These are phyloP conservation scores for Etheostoma perlongum DNA, from an alignment of 2,797 vertebrate genomes.

Conservation along the genomic window DNA sequence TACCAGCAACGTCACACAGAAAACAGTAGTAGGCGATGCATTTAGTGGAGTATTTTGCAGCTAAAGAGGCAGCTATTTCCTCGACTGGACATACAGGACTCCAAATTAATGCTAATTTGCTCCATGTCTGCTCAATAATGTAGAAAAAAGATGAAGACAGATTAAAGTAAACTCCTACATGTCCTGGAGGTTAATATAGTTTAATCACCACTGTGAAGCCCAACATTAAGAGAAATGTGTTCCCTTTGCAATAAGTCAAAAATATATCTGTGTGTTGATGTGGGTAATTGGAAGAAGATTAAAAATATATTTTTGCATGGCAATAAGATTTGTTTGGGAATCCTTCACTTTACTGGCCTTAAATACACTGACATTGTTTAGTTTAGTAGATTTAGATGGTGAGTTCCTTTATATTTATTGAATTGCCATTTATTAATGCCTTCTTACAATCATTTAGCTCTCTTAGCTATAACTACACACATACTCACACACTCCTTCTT, in stretches of 20 bases:
- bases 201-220: slow-evolving; percentile 4
- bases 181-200: slow-evolving; percentile 9
- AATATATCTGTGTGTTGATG: neutral
- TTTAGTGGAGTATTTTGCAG: too few relatives aligned
- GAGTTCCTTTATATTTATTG: neutral
- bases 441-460: slow-evolving; percentile 3
- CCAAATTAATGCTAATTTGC: neutral
- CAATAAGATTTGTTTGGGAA: neutral
- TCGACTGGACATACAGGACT: neutral
- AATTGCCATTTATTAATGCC: neutral
- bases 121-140: neutral
- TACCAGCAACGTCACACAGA: neutral
- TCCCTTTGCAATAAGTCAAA: neutral
- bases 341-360: neutral
- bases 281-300: neutral
- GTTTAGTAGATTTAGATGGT: neutral
- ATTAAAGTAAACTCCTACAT: slow-evolving; percentile 8
- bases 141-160: too few relatives aligned
- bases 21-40: neutral
- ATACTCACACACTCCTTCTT: neutral
- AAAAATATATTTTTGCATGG: neutral
- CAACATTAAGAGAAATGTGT: slow-evolving; percentile 3
- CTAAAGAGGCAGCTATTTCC: neutral
- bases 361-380: neutral
- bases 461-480: slow-evolving; percentile 2